phyloP scores from a whole-genome alignment of 2,113 vertebrate species.

The Regulus satrapa region DNA sequence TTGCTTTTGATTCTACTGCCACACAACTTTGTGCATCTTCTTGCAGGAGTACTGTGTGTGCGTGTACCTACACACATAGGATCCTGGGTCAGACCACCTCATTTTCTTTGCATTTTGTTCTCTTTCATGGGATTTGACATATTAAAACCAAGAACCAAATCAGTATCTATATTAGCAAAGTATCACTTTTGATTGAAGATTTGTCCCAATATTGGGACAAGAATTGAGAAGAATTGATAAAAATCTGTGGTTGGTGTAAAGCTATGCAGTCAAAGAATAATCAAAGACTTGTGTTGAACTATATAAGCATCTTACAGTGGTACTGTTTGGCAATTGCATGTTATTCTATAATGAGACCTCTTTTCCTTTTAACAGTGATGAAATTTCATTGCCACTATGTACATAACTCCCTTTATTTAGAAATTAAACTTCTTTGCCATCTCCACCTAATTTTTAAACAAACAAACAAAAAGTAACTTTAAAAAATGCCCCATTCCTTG shows the following conservation, averaged over 20 bases:
- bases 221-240: no score
- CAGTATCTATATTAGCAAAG: background rate
- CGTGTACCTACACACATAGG: accelerated
- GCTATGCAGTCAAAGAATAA: background rate
- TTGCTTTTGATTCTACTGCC: background rate
- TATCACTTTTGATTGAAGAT: no score
- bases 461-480: background rate
- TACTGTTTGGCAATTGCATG: background rate
- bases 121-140: background rate
- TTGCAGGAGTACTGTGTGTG: background rate
- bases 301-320: background rate
- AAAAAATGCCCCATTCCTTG: background rate
- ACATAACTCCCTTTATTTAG: background rate
- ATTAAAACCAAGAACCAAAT: background rate
- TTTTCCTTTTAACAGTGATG: background rate
- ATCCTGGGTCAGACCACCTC: background rate
- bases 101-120: background rate
- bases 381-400: background rate
- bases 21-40: background rate
- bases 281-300: background rate
- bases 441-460: background rate
- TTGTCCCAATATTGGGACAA: no score
- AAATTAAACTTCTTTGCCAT: background rate
- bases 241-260: background rate
- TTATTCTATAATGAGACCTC: background rate